phyloP scores from a whole-genome alignment of 2,888 invertebrate genomes.

The Disparrhopalites patrizii region DNA sequence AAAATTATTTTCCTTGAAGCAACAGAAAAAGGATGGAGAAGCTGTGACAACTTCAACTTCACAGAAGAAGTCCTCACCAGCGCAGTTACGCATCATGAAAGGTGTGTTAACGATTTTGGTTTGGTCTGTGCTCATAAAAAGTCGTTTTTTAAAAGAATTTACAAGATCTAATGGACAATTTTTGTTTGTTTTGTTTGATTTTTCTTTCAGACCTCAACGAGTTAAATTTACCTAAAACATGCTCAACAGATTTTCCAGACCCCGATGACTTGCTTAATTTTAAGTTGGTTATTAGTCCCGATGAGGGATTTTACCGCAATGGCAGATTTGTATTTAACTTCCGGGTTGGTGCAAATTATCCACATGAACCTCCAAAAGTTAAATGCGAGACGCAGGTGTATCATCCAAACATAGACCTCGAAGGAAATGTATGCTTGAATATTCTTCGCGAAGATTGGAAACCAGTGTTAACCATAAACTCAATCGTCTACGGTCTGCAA shows the following conservation, averaged over 20 bases:
- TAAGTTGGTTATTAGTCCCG: constrained; percentile 92
- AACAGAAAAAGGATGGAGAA: constrained; percentile 95
- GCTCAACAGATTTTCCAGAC: constrained; percentile 92
- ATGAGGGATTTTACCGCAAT: constrained; percentile 94
- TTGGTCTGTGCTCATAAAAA: neutral
- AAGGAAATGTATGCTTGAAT: constrained; percentile 96
- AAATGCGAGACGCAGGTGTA: constrained; percentile 97
- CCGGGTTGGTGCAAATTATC: constrained; percentile 95
- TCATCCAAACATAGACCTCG: constrained; percentile 96
- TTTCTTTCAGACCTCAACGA: constrained; percentile 81
- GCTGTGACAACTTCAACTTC: constrained; percentile 59
- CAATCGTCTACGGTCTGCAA: constrained; percentile 95
- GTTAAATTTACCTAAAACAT: constrained; percentile 93
- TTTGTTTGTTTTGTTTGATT: neutral
- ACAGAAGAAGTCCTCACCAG: constrained; percentile 92
- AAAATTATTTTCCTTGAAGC: constrained; percentile 95
- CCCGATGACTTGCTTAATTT: constrained; percentile 93
- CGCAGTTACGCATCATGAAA: constrained; percentile 95
- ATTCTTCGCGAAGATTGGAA: constrained; percentile 99
- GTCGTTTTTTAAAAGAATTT: neutral
- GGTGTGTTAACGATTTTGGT: too few species aligned
- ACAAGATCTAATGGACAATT: constrained; percentile 40
- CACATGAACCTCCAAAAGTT: constrained; percentile 97
- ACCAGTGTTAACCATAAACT: constrained; percentile 94
- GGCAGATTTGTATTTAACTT: constrained; percentile 95